Evolutionary conservation across 2,113 vertebrate species (phyloP).

Genomic region (Mugil cephalus): DNA sequence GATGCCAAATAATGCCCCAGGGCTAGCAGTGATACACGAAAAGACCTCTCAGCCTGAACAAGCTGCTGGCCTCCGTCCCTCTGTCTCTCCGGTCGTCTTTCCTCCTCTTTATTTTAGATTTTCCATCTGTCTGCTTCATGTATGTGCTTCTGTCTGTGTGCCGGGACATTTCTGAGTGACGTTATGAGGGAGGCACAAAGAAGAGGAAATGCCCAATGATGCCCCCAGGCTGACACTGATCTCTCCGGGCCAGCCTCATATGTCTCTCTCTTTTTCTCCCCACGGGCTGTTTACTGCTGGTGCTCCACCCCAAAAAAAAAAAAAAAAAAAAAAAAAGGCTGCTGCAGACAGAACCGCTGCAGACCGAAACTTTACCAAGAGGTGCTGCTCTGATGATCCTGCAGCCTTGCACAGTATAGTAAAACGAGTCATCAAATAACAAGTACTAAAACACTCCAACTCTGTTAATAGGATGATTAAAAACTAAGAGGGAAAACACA

Average conservation of each 20-base stretch:
- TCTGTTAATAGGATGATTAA: conserved; percentile 22
- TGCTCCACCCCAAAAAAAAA: conserved; percentile 21
- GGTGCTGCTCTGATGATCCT: conserved; percentile 8
- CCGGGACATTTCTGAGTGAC: conserved; percentile 65
- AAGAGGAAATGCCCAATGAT: conserved; percentile 70
- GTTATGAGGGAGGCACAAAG: conserved; percentile 66
- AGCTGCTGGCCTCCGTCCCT: conserved; percentile 37
- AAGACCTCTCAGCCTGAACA: conserved; percentile 41
- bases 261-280: conserved; percentile 36
- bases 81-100: background rate
- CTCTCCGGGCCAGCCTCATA: conserved; percentile 56
- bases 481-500: conserved; percentile 1
- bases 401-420: conserved; percentile 20
- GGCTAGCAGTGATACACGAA: conserved; percentile 61
- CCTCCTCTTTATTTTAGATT: conserved; percentile 30
- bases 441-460: conserved; percentile 11
- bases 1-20: conserved; percentile 64
- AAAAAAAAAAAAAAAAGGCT: no score
- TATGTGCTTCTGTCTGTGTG: conserved; percentile 34
- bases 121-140: conserved; percentile 55
- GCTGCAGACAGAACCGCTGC: conserved; percentile 18
- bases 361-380: conserved; percentile 13
- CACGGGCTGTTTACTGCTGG: conserved; percentile 52
- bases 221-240: conserved; percentile 72
- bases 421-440: conserved; percentile 24